These are phyloP conservation scores for Drosophila tropicalis DNA, from an alignment of 1,140 invertebrate species.

Conservation along the genomic window DNA sequence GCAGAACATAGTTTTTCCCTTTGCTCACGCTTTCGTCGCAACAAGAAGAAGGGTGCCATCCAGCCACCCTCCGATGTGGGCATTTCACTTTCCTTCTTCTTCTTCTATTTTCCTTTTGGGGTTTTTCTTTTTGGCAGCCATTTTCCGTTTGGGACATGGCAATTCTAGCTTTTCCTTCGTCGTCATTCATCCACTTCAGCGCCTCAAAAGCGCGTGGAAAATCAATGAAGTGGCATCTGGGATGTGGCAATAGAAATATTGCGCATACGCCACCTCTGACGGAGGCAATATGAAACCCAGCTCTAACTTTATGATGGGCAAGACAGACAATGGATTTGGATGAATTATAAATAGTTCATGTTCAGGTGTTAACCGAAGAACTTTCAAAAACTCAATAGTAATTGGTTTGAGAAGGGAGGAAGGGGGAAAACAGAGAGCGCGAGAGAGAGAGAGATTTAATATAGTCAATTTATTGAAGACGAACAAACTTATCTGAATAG, in stretches of 20 bases:
- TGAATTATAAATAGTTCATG: no score
- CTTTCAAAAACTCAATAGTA: no score
- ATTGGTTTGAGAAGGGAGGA: no score
- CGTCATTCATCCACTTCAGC: slow-evolving; percentile 34
- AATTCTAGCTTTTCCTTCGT: slow-evolving; percentile 24
- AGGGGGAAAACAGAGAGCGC: no score
- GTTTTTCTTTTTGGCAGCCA: slow-evolving; percentile 56
- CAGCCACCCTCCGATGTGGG: no score
- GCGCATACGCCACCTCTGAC: slow-evolving; percentile 45
- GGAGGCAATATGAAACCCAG: slow-evolving; percentile 8
- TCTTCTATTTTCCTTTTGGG: slow-evolving; percentile 60
- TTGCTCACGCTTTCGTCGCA: slow-evolving; percentile 38
- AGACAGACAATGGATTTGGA: slow-evolving; percentile 47
- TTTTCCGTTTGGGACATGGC: slow-evolving; percentile 47
- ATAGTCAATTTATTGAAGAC: no score
- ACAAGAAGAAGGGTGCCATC: background rate
- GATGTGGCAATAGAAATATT: slow-evolving; percentile 26
- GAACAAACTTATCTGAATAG: no score
- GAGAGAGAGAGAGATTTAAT: no score
- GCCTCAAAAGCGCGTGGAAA: slow-evolving; percentile 45
- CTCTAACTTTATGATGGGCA: background rate
- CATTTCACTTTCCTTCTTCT: slow-evolving; percentile 15
- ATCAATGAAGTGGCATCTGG: slow-evolving; percentile 54
- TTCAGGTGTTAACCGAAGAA: slow-evolving; percentile 29
- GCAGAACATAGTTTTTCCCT: slow-evolving; percentile 62